Percentiles rank a stretch among this genome's conserved stretches.
Conservation (phyloP, 2,888 invertebrate genomes). For the Diarsia brunnea region DNA sequence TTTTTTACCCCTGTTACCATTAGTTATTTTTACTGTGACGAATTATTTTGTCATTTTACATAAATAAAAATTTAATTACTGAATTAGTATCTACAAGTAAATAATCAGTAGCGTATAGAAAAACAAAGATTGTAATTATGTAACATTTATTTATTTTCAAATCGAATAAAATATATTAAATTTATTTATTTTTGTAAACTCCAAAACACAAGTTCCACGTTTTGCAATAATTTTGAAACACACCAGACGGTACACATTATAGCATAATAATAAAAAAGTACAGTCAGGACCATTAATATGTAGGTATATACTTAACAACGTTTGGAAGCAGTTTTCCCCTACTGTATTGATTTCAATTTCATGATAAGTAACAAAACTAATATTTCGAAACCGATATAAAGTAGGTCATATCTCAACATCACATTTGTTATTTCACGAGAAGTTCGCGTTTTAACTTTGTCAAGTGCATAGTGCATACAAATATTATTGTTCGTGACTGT, state of each 20-base stretch:
- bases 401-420: too few relatives aligned
- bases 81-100: background rate
- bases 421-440: too few relatives aligned
- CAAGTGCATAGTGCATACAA: too few relatives aligned
- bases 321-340: too few relatives aligned
- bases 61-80: background rate
- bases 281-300: too few relatives aligned
- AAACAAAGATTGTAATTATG: background rate
- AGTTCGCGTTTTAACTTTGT: too few relatives aligned
- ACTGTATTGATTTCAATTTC: too few relatives aligned
- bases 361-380: too few relatives aligned
- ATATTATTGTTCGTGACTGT: background rate
- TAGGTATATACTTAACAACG: too few relatives aligned
- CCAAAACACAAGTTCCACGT: conserved; percentile 15
- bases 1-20: background rate
- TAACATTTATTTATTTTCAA: background rate
- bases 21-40: background rate
- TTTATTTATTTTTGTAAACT: background rate
- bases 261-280: background rate
- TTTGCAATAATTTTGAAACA: conserved; percentile 24
- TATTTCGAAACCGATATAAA: too few relatives aligned
- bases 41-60: background rate
- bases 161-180: background rate
- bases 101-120: background rate
- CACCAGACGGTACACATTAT: conserved; percentile 15